Percentiles rank a stretch among this genome's conserved stretches.
Conservation (phyloP, 2,888 invertebrate species). For the Chelonus formosanus region DNA sequence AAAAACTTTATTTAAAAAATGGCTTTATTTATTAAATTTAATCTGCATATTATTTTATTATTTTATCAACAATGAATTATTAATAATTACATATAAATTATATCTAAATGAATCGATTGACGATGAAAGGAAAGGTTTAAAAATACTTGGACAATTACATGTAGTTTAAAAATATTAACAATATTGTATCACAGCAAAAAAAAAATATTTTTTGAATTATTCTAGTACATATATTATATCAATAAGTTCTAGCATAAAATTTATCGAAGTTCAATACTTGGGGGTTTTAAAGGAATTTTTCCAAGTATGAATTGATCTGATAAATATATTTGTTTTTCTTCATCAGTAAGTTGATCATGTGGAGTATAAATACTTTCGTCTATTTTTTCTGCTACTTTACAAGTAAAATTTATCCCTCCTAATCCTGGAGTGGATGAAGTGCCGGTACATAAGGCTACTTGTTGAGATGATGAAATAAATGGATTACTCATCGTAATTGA, state of each 20-base stretch:
- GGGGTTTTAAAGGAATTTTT: conserved; percentile 57
- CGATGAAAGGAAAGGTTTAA: too few species aligned
- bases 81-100: too few species aligned
- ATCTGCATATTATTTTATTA: too few species aligned
- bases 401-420: conserved; percentile 43
- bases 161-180: too few species aligned
- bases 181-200: too few species aligned
- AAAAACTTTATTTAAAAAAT: too few species aligned
- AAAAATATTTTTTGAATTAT: too few species aligned
- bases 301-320: conserved; percentile 53
- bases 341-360: conserved; percentile 54
- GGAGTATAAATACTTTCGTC: conserved; percentile 52
- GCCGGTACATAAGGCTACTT: conserved; percentile 37
- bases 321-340: conserved; percentile 54
- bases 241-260: not conserved
- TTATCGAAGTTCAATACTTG: conserved; percentile 56
- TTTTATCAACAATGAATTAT: too few species aligned
- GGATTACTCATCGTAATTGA: conserved; percentile 38
- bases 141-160: too few species aligned
- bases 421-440: conserved; percentile 38
- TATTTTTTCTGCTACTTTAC: conserved; percentile 37
- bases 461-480: conserved; percentile 38
- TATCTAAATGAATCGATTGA: too few species aligned
- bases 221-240: too few species aligned
- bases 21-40: too few species aligned